These are phyloP conservation scores for Lagorchestes hirsutus DNA, from an alignment of 2,797 vertebrate genomes.

Conservation along the genomic window DNA sequence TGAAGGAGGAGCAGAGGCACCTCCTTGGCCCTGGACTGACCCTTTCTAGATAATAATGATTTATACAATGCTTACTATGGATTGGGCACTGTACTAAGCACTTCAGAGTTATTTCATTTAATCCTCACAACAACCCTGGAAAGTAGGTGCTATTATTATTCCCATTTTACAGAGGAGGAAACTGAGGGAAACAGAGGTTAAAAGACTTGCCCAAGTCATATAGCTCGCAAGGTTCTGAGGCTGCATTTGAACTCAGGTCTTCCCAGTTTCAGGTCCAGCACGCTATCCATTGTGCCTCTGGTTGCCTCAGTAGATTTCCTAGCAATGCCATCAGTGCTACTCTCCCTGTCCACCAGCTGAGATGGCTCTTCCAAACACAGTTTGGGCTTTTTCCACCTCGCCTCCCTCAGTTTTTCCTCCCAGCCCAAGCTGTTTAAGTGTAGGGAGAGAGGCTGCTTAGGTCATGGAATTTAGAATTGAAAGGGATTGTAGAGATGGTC, in stretches of 20 bases:
- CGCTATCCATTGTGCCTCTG: not conserved
- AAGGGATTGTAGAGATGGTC: not conserved
- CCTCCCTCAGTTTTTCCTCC: not conserved
- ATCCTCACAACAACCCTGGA: not conserved
- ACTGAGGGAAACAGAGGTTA: not conserved
- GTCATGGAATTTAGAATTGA: not conserved
- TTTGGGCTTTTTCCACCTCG: not conserved
- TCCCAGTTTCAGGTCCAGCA: fast-evolving
- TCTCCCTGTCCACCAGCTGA: not conserved
- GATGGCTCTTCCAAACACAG: not conserved
- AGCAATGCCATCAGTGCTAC: not conserved
- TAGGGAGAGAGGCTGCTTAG: not conserved
- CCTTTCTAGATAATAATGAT: not conserved
- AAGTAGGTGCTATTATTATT: not conserved
- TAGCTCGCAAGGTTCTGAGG: not conserved
- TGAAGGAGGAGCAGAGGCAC: not conserved
- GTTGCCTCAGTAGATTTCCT: not conserved
- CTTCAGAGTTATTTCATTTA: not conserved
- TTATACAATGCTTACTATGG: not conserved
- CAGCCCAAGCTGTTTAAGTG: not conserved
- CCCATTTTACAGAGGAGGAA: not conserved
- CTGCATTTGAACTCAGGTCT: not conserved
- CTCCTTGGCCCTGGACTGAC: too few relatives aligned
- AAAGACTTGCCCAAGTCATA: not conserved
- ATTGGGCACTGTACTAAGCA: not conserved